Base-by-base conservation (phyloP, 1,140 invertebrate species). In the Branchinecta lynchi region DNA sequence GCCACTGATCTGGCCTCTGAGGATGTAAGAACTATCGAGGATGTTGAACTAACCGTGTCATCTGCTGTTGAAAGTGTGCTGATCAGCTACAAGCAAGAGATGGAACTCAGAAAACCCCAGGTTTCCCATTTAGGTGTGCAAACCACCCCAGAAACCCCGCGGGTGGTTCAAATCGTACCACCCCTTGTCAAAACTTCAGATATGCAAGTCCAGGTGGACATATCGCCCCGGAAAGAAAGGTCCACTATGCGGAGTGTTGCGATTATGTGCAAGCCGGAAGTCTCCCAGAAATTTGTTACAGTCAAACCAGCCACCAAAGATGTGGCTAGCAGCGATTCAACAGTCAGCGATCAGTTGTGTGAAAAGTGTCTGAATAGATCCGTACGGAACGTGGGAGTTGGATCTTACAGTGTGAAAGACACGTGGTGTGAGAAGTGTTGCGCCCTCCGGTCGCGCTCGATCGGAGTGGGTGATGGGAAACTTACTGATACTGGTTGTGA, bases 311-410 rank as follows among this genome's bases (percentile, higher is more conserved):
- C 78, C 67, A 76, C 76, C 6, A 75, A 76, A 60, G 78, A 78
- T 66, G 74, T 80, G 45, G 83, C 79, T 66, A 75, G 78, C 70
- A 82, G 81, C 6, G 78, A 82, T 44, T 76, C 80, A 69, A 79
- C 76, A 6, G 75, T 81, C 20, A 75, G 75, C 65, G 79, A 81
- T 69, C 75, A 77, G 32, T 72, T 79, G 12, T 84, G 83, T 75
- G 78, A 79, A 12, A 82, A 80, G 75, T 84, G 83, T 74, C 21
- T 45, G 9, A 77, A 76, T 15, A 73, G 77, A 0, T 70, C 71
- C 44, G 82, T 79, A 70, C 75, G 73, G n/a, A 77, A 73, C 45
- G 74, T 83, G 8, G 79, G 75, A 67, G 76, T 80, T n/a, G 80
- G 80, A 44, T 68, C 70, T 68, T 69, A 45, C n/a, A 70, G 20